phyloP scores from a whole-genome alignment of 2,113 vertebrate species.

The Thunnus thynnus region DNA sequence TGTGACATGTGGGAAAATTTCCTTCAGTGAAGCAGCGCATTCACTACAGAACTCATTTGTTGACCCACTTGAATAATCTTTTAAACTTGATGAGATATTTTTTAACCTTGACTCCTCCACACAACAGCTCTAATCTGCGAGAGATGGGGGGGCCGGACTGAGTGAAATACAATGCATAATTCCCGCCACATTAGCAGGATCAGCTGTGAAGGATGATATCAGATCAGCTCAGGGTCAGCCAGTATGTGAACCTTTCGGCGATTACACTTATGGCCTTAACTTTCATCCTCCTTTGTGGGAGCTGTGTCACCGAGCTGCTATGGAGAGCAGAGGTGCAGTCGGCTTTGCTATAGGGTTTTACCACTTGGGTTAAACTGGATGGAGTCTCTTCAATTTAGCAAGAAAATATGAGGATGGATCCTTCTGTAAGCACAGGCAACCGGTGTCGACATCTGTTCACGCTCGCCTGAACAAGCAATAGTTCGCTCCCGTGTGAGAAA shows the following conservation, averaged over 20 bases:
- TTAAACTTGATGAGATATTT: constrained; percentile 50
- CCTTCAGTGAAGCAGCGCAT: constrained; percentile 4
- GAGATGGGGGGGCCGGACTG: not conserved
- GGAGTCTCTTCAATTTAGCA: constrained; percentile 70
- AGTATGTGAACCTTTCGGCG: constrained; percentile 26
- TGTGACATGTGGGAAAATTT: constrained; percentile 59
- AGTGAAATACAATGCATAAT: constrained; percentile 49
- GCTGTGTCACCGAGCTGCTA: constrained; percentile 29
- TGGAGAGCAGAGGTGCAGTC: constrained; percentile 40
- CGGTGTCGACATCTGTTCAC: constrained; percentile 70
- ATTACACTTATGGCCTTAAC: constrained; percentile 27
- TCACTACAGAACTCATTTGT: constrained; percentile 56
- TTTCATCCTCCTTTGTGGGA: constrained; percentile 35
- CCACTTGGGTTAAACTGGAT: constrained; percentile 66
- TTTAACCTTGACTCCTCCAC: constrained; percentile 54
- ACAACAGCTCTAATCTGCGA: constrained; percentile 32
- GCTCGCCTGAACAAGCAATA: constrained; percentile 78
- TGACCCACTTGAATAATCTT: constrained; percentile 54
- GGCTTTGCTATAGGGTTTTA: constrained; percentile 44
- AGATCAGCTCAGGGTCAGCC: constrained; percentile 53
- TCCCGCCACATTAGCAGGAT: constrained; percentile 55
- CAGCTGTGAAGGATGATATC: constrained; percentile 57
- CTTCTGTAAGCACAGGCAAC: constrained; percentile 60
- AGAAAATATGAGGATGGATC: constrained; percentile 57
- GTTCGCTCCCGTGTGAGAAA: constrained; percentile 53